phyloP scores from a whole-genome alignment of 2,113 vertebrate species.

The Oreotrochilus melanogaster region DNA sequence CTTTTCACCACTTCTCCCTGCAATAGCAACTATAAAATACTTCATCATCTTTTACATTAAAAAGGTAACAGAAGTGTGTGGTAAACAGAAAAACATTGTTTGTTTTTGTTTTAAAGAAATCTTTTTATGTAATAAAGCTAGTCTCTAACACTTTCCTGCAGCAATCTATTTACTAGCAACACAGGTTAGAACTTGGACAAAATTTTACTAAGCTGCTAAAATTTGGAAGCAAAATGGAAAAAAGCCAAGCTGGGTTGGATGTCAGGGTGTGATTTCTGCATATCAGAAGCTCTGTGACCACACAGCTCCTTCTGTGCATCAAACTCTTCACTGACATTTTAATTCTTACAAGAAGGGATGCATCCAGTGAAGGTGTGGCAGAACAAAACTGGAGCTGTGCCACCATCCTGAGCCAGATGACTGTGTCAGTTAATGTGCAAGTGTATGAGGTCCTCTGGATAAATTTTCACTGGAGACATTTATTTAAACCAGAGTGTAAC shows the following conservation, averaged over 20 bases:
- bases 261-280: not conserved
- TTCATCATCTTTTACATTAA: slow-evolving; percentile 95
- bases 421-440: not conserved
- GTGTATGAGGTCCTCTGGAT: not conserved
- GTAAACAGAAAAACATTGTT: not conserved
- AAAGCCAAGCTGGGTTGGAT: not conserved
- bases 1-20: slow-evolving; percentile 93
- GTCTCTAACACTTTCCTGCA: not conserved
- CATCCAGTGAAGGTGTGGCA: not conserved
- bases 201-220: not conserved
- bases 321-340: not conserved
- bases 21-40: slow-evolving; percentile 92
- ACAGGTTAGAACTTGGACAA: not conserved
- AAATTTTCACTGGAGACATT: not conserved
- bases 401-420: accelerated
- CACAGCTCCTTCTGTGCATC: not conserved
- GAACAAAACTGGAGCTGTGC: not conserved
- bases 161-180: not conserved
- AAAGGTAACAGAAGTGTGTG: slow-evolving; percentile 81
- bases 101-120: not conserved
- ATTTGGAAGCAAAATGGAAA: not conserved
- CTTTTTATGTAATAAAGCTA: not conserved
- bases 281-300: not conserved
- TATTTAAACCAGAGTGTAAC: not conserved
- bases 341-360: not conserved